These are phyloP conservation scores for Nycticebus coucang DNA, from an alignment of 2,113 vertebrate genomes.

Conservation along the genomic window DNA sequence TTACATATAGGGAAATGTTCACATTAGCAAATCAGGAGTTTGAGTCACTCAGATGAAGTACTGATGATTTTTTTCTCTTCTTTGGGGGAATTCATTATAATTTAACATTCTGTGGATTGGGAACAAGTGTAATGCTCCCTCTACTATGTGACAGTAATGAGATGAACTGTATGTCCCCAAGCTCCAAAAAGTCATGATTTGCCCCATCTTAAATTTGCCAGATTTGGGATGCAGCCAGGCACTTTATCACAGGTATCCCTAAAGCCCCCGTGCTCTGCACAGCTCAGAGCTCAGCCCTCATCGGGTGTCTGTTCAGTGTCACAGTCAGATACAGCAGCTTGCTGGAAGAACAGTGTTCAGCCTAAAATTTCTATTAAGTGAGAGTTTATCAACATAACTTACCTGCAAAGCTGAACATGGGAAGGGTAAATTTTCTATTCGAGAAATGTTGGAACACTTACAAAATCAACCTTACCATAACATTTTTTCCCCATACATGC, in stretches of 20 bases:
- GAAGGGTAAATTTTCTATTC: neutral
- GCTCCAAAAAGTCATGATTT: neutral
- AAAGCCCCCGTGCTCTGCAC: neutral
- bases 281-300: neutral
- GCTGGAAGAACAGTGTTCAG: neutral
- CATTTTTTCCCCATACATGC: neutral
- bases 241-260: neutral
- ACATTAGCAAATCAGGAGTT: neutral
- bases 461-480: neutral
- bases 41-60: neutral
- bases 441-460: neutral
- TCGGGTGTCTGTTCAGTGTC: neutral
- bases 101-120: neutral
- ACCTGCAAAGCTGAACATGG: neutral
- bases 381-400: neutral
- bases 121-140: neutral
- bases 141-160: neutral
- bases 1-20: neutral
- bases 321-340: neutral
- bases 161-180: neutral
- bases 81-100: neutral
- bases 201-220: neutral
- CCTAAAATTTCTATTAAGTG: neutral
- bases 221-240: neutral
- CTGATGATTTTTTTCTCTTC: neutral